A percentile compares a stretch with the other conserved stretches of the same genome.
Evolutionary conservation across 2,888 invertebrate species (phyloP).

Genomic region (Serripes groenlandicus): DNA sequence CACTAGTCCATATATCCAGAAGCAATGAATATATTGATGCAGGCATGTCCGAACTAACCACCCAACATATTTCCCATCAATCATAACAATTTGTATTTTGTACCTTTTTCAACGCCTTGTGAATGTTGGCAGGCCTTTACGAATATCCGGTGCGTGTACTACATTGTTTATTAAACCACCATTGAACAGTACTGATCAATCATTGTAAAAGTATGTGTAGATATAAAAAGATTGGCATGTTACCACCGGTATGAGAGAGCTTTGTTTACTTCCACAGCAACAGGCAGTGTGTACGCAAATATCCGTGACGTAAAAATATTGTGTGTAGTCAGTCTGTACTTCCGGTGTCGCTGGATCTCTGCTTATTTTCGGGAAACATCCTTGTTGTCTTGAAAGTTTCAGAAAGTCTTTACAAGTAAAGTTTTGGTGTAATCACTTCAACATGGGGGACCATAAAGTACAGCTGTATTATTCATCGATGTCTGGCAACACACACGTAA

Average conservation of each 20-base stretch:
- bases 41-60: no score
- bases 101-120: not conserved
- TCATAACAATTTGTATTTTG: no score
- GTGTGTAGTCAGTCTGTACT: slow-evolving; percentile 28
- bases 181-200: not conserved
- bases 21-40: no score
- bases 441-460: slow-evolving; percentile 48
- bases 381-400: slow-evolving; percentile 34
- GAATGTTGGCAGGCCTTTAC: not conserved
- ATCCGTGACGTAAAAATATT: slow-evolving; percentile 59
- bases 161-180: not conserved
- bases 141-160: not conserved
- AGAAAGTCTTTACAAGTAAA: not conserved
- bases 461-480: slow-evolving; percentile 67
- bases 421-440: slow-evolving; percentile 9
- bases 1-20: no score
- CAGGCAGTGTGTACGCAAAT: slow-evolving; percentile 66
- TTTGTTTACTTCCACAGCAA: slow-evolving; percentile 80
- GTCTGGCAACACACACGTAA: slow-evolving; percentile 69
- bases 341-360: slow-evolving; percentile 2
- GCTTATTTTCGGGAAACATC: slow-evolving; percentile 47
- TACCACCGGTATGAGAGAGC: slow-evolving; percentile 71
- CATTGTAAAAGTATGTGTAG: slow-evolving; percentile 11
- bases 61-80: no score
- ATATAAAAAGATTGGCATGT: slow-evolving; percentile 54